These are phyloP conservation scores for Nemotelus nigrinus DNA, from an alignment of 2,888 invertebrate genomes.

Conservation along the genomic window DNA sequence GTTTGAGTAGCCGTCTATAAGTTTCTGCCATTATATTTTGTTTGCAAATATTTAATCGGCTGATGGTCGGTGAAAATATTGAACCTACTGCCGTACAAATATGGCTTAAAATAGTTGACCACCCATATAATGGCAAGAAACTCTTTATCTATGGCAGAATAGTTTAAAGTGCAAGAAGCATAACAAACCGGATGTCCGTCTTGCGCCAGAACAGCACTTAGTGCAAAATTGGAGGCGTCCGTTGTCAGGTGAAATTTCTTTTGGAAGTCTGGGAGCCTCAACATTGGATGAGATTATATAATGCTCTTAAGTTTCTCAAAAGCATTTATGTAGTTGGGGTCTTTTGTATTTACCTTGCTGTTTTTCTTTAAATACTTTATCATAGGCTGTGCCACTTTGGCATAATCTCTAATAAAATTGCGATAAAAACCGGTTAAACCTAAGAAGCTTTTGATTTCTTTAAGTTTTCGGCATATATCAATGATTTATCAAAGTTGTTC, in stretches of 20 bases:
- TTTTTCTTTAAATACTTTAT: neutral
- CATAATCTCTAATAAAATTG: constrained; percentile 15
- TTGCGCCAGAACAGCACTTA: neutral
- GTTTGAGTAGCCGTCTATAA: no score
- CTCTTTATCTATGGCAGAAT: no score
- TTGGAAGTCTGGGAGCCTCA: neutral
- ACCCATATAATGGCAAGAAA: no score
- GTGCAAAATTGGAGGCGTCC: constrained; percentile 23
- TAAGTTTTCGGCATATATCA: neutral
- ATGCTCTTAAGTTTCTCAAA: constrained; percentile 5
- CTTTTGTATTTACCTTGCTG: neutral
- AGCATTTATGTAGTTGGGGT: neutral
- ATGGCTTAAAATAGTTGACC: no score
- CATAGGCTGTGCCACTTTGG: constrained; percentile 5
- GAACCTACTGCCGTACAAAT: no score
- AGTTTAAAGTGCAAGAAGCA: no score
- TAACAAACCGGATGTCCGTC: no score
- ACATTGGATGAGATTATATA: neutral
- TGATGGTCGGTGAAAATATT: no score
- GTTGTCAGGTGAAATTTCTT: constrained; percentile 5
- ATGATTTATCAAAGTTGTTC: neutral
- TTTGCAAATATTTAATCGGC: no score
- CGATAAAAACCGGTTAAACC: neutral
- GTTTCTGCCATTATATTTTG: no score
- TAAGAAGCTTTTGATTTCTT: constrained; percentile 7